phyloP scores from a whole-genome alignment of 2,797 vertebrate genomes.

The Heterohyrax brucei region DNA sequence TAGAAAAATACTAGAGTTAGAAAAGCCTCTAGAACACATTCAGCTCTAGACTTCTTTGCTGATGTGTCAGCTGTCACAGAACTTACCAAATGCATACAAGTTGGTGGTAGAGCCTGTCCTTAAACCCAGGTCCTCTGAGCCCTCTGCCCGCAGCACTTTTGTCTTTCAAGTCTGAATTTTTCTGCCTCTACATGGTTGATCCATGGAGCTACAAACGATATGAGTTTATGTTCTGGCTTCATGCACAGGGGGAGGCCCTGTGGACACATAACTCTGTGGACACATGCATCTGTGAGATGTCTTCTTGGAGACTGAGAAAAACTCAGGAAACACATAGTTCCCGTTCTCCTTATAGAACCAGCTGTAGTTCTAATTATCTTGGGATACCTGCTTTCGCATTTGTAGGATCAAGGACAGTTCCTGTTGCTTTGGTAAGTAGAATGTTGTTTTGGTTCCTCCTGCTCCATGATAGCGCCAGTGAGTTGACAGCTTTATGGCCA shows the following conservation, averaged over 20 bases:
- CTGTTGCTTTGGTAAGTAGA: background rate
- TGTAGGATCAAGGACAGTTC: background rate
- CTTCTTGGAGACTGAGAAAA: background rate
- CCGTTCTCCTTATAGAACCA: background rate
- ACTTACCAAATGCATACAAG: background rate
- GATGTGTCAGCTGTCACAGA: background rate
- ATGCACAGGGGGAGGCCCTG: fast-evolving
- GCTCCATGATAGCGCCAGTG: background rate
- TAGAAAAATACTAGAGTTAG: background rate
- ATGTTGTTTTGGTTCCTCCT: background rate
- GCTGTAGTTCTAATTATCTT: background rate
- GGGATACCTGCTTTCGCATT: background rate
- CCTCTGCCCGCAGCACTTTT: background rate
- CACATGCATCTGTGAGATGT: background rate
- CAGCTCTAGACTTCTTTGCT: background rate
- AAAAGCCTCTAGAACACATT: background rate
- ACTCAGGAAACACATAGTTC: background rate
- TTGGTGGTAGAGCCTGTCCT: background rate
- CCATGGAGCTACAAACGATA: background rate
- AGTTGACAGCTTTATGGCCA: background rate
- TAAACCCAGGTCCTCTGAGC: background rate
- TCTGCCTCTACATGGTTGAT: background rate
- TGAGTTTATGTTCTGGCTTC: background rate
- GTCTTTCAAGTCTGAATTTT: background rate
- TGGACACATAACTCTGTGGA: background rate